Percentiles rank a stretch among this genome's conserved stretches.
These are phyloP conservation scores for Caligus rogercresseyi DNA, from an alignment of 1,140 invertebrate genomes.

Conservation along the genomic window DNA sequence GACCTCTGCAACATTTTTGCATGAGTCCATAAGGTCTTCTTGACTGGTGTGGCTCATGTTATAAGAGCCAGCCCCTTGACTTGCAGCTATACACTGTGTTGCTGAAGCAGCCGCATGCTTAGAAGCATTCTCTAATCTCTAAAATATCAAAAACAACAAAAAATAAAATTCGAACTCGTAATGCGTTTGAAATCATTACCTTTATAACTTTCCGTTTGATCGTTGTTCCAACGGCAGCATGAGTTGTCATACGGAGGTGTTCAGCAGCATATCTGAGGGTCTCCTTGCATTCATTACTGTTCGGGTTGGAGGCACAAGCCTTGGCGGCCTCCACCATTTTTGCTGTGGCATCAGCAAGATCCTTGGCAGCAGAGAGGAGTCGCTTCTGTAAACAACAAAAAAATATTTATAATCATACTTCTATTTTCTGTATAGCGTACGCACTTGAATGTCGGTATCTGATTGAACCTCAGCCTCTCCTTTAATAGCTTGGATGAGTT, in stretches of 20 bases:
- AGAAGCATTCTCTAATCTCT: slow-evolving; percentile 39
- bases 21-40: slow-evolving; percentile 56
- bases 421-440: background rate
- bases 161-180: background rate
- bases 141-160: background rate
- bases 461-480: slow-evolving; percentile 72
- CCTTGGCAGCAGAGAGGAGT: slow-evolving; percentile 73
- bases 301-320: slow-evolving; percentile 63
- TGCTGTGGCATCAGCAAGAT: slow-evolving; percentile 84
- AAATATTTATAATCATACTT: background rate
- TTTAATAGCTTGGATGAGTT: slow-evolving; percentile 80
- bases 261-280: slow-evolving; percentile 70
- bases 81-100: slow-evolving; percentile 70
- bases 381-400: slow-evolving; percentile 43
- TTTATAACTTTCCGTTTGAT: slow-evolving; percentile 56
- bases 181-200: background rate
- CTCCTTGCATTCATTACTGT: slow-evolving; percentile 63
- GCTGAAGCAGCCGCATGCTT: slow-evolving; percentile 70
- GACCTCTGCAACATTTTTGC: slow-evolving; percentile 51
- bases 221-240: slow-evolving; percentile 54
- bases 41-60: slow-evolving; percentile 48
- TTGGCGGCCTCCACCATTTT: slow-evolving; percentile 90
- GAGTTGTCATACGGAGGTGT: slow-evolving; percentile 71
- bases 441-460: slow-evolving; percentile 49
- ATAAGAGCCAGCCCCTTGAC: slow-evolving; percentile 44